Evolutionary conservation across 2,797 vertebrate genomes (phyloP).

Genomic region (Liasis olivaceus): DNA sequence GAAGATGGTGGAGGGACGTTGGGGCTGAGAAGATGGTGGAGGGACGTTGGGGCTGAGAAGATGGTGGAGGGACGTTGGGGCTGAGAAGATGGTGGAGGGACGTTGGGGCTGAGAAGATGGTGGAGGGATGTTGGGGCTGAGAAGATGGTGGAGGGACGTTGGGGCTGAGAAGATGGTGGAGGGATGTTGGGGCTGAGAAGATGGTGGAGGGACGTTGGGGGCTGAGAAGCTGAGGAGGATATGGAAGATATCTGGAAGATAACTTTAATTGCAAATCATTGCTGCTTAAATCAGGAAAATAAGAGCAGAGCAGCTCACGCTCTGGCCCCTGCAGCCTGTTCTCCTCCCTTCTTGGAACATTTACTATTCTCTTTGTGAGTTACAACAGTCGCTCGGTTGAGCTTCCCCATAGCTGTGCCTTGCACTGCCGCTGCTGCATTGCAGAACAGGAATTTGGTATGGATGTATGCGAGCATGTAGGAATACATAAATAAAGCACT

Average conservation of each 20-base stretch:
- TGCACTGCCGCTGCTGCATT: not conserved
- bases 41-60: too few relatives aligned
- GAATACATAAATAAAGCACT: not conserved
- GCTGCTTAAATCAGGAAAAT: not conserved
- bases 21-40: too few relatives aligned
- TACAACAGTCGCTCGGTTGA: not conserved
- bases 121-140: too few relatives aligned
- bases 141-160: too few relatives aligned
- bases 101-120: too few relatives aligned
- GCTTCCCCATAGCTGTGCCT: not conserved
- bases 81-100: too few relatives aligned
- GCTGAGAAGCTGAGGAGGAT: not conserved
- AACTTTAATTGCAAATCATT: not conserved
- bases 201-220: not conserved
- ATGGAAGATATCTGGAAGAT: not conserved
- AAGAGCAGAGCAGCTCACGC: not conserved
- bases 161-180: too few relatives aligned
- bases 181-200: too few relatives aligned
- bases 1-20: too few relatives aligned
- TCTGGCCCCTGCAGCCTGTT: not conserved
- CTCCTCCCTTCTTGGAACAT: not conserved
- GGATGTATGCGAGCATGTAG: not conserved
- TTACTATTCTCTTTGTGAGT: conserved; percentile 13
- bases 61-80: too few relatives aligned
- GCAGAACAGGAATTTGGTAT: not conserved